These are phyloP conservation scores for Coryphaenoides rupestris DNA, from an alignment of 2,113 vertebrate species.

Conservation along the genomic window DNA sequence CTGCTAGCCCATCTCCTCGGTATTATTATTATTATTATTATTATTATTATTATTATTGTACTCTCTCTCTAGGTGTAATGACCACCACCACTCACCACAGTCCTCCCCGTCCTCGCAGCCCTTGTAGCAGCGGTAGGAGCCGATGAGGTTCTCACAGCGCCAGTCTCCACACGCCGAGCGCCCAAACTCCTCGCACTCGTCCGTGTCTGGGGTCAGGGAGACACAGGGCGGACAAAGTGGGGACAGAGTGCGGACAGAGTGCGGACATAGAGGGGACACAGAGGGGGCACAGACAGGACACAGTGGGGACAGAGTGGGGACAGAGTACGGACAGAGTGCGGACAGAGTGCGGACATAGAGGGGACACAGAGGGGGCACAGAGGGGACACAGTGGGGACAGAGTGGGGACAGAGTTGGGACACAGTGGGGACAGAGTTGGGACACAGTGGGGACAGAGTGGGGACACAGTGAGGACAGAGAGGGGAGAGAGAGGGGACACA, in stretches of 20 bases:
- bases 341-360: slow-evolving; percentile 25
- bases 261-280: slow-evolving; percentile 26
- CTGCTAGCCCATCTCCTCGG: too few relatives aligned
- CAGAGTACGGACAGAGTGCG: too few relatives aligned
- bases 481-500: too few relatives aligned
- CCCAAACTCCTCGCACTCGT: slow-evolving; percentile 73
- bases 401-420: too few relatives aligned
- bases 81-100: slow-evolving; percentile 61
- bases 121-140: slow-evolving; percentile 72
- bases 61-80: too few relatives aligned
- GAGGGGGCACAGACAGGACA: too few relatives aligned
- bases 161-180: slow-evolving; percentile 66
- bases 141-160: slow-evolving; percentile 76
- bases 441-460: slow-evolving; percentile 26
- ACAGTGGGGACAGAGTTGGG: slow-evolving; percentile 28
- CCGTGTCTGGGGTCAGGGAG: slow-evolving; percentile 68
- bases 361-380: slow-evolving; percentile 26
- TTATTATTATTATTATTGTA: too few relatives aligned
- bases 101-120: slow-evolving; percentile 59
- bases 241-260: too few relatives aligned
- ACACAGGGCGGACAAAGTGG: slow-evolving; percentile 19
- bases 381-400: slow-evolving; percentile 26
- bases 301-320: slow-evolving; percentile 26
- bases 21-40: too few relatives aligned
- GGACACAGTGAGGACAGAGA: slow-evolving; percentile 27